phyloP scores from a whole-genome alignment of 2,888 invertebrate genomes.

The Mamestra brassicae region DNA sequence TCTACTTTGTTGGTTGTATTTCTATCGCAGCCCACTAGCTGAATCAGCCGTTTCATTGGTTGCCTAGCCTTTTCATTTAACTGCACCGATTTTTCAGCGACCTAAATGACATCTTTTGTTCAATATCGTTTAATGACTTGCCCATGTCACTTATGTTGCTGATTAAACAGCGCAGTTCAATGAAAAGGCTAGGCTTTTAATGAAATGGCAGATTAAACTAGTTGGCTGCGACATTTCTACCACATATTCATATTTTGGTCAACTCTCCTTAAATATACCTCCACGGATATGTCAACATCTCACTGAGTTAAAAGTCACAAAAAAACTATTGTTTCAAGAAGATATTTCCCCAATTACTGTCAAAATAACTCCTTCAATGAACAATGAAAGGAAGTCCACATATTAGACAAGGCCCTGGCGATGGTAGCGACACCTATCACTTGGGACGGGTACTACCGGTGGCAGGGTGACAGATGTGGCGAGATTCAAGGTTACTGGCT shows the following conservation, averaged over 20 bases:
- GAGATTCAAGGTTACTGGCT: conserved; percentile 23
- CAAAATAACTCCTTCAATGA: conserved; percentile 21
- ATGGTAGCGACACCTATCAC: conserved; percentile 34
- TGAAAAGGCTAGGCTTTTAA: too few species aligned
- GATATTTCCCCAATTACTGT: conserved; percentile 39
- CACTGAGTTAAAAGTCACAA: conserved; percentile 3
- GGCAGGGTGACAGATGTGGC: not conserved
- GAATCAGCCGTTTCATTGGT: too few species aligned
- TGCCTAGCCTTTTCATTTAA: too few species aligned
- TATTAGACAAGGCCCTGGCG: conserved; percentile 44
- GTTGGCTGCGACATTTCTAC: not conserved
- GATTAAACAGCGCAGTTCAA: too few species aligned
- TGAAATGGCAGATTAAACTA: too few species aligned
- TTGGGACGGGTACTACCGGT: conserved; percentile 30
- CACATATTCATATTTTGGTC: not conserved
- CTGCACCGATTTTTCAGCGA: too few species aligned
- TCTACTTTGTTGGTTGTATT: too few species aligned
- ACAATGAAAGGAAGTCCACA: conserved; percentile 52
- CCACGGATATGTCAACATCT: not conserved
- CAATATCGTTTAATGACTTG: too few species aligned
- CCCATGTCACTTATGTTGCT: too few species aligned
- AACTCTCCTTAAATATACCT: not conserved
- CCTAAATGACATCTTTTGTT: too few species aligned
- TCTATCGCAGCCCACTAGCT: too few species aligned
- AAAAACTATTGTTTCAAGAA: conserved; percentile 34